These are phyloP conservation scores for Goniozus legneri DNA, from an alignment of 1,140 invertebrate genomes.

Conservation along the genomic window DNA sequence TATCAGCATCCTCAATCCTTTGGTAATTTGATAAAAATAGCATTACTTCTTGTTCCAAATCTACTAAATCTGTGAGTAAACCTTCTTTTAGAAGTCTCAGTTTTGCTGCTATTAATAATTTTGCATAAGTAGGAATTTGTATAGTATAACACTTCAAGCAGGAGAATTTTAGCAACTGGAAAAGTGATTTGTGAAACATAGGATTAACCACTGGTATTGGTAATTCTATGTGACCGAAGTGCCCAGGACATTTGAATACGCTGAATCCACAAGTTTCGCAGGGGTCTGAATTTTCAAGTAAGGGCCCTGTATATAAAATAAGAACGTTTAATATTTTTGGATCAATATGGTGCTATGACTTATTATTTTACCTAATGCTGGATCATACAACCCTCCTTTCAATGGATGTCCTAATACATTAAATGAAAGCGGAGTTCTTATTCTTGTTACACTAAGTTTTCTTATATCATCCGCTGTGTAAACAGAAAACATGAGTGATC, in stretches of 20 bases:
- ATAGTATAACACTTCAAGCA: slow-evolving; percentile 71
- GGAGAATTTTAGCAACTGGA: slow-evolving; percentile 63
- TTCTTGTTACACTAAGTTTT: slow-evolving; percentile 81
- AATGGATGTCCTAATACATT: slow-evolving; percentile 81
- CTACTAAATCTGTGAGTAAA: slow-evolving; percentile 66
- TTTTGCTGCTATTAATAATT: slow-evolving; percentile 69
- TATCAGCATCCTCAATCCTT: slow-evolving; percentile 13
- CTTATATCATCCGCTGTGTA: slow-evolving; percentile 81
- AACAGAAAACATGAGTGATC: slow-evolving; percentile 64
- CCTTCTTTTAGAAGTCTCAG: slow-evolving; percentile 74
- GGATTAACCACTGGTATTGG: slow-evolving; percentile 90
- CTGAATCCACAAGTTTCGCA: slow-evolving; percentile 81
- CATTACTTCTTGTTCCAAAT: slow-evolving; percentile 57
- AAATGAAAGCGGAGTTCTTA: slow-evolving; percentile 79
- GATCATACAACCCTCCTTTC: slow-evolving; percentile 83
- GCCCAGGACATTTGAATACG: slow-evolving; percentile 77
- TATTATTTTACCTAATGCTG: slow-evolving; percentile 61
- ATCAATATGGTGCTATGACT: neutral
- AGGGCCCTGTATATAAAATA: slow-evolving; percentile 54
- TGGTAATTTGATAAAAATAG: neutral
- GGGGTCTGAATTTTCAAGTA: slow-evolving; percentile 60
- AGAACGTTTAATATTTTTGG: slow-evolving; percentile 5
- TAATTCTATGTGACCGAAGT: slow-evolving; percentile 94
- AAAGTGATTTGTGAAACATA: slow-evolving; percentile 76
- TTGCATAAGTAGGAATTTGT: slow-evolving; percentile 65